Percentiles rank a stretch among this genome's conserved stretches.
Evolutionary conservation across 2,797 vertebrate genomes (phyloP).

Genomic region (Podarcis lilfordi): DNA sequence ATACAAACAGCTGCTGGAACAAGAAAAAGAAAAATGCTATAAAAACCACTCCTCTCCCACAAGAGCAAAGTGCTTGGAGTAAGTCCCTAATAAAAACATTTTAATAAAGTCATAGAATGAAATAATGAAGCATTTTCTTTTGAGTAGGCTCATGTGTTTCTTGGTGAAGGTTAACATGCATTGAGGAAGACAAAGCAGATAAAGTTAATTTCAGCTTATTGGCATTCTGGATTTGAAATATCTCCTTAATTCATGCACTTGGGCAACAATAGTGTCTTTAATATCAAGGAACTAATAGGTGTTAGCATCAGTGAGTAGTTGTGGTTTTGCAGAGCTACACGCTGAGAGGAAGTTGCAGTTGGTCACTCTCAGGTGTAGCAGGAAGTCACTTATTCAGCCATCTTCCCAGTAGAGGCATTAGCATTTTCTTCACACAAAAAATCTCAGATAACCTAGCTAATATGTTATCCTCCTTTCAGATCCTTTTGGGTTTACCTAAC

Average conservation of each 20-base stretch:
- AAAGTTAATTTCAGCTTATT: not conserved
- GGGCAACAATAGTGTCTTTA: not conserved
- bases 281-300: not conserved
- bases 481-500: not conserved
- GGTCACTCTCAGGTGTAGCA: not conserved
- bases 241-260: not conserved
- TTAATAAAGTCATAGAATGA: not conserved
- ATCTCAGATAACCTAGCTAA: not conserved
- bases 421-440: not conserved
- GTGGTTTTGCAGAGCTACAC: not conserved
- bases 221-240: not conserved
- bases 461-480: not conserved
- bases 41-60: constrained; percentile 33
- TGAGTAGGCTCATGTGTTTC: not conserved
- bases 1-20: constrained; percentile 71
- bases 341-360: not conserved
- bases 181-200: not conserved
- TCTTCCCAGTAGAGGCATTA: not conserved
- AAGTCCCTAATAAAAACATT: constrained; percentile 34
- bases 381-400: not conserved
- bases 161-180: not conserved
- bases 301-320: not conserved
- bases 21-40: constrained; percentile 67
- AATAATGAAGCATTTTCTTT: not conserved
- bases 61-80: constrained; percentile 57